These are phyloP conservation scores for Myotis yumanensis DNA, from an alignment of 2,113 vertebrate species.

Conservation along the genomic window DNA sequence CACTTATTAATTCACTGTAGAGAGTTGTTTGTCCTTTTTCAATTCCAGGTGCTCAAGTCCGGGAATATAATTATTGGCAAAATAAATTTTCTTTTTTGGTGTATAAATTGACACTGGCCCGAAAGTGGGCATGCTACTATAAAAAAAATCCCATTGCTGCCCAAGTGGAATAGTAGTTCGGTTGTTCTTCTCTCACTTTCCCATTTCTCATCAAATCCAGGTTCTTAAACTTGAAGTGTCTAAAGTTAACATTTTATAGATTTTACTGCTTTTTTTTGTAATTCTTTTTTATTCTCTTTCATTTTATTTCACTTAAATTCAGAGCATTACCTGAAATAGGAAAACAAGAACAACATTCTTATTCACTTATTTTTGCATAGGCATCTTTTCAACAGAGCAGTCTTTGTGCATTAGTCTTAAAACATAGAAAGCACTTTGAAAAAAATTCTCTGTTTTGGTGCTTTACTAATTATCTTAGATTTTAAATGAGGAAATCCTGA, in stretches of 20 bases:
- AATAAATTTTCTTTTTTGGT: not conserved
- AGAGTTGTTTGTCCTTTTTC: not conserved
- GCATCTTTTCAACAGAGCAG: not conserved
- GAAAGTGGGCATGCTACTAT: not conserved
- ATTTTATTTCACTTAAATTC: slow-evolving; percentile 38
- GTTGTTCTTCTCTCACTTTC: slow-evolving; percentile 18
- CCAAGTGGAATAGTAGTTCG: not conserved
- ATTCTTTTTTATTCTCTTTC: not conserved
- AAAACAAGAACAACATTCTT: slow-evolving; percentile 1
- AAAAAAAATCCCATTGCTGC: slow-evolving; percentile 20
- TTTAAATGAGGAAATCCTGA: slow-evolving; percentile 20
- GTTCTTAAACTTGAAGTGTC: not conserved
- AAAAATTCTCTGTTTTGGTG: not conserved
- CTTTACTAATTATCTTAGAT: not conserved
- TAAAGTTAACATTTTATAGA: not conserved
- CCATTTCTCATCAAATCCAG: not conserved
- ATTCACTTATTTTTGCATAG: slow-evolving; percentile 3
- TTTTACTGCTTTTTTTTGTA: not conserved
- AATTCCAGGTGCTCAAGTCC: slow-evolving; percentile 13
- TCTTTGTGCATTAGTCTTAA: not conserved
- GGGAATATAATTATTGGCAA: slow-evolving; percentile 25
- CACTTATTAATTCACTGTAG: not conserved
- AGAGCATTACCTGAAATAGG: not conserved
- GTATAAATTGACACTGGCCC: slow-evolving; percentile 34
- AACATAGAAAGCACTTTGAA: not conserved